Percentiles rank a stretch among this genome's conserved stretches.
Evolutionary conservation across 2,797 vertebrate species (phyloP).

Genomic region (Antennarius maculatus): DNA sequence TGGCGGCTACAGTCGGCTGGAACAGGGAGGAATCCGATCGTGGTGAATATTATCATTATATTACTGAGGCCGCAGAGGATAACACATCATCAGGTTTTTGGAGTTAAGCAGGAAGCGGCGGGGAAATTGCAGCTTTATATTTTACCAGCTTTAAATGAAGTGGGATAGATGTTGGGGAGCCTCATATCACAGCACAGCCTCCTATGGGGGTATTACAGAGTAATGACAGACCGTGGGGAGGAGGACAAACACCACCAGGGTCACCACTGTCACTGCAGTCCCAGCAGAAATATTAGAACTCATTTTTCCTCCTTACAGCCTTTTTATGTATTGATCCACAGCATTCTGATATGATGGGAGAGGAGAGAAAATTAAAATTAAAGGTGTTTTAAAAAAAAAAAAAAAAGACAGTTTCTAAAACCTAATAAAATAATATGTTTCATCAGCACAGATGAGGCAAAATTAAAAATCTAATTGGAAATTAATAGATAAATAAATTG

Average conservation of each 20-base stretch:
- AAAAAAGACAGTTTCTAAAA: too few relatives aligned
- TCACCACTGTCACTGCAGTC: constrained; percentile 39
- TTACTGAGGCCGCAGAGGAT: constrained; percentile 11
- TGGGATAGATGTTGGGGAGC: not conserved
- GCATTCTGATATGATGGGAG: not conserved
- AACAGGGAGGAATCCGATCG: constrained; percentile 9
- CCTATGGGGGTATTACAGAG: constrained; percentile 29
- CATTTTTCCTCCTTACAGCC: too few relatives aligned
- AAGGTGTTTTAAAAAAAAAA: not conserved
- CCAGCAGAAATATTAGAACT: constrained; percentile 1
- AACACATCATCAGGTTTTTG: not conserved
- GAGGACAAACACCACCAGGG: constrained; percentile 36
- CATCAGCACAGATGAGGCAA: too few relatives aligned
- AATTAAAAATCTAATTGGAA: too few relatives aligned
- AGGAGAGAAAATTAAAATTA: not conserved
- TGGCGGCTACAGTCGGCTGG: constrained; percentile 7
- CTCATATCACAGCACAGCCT: constrained; percentile 25
- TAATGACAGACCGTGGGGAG: constrained; percentile 8
- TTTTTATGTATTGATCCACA: not conserved
- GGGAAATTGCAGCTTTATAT: constrained; percentile 19
- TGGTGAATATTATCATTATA: constrained; percentile 27
- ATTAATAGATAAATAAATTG: not conserved
- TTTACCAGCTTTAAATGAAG: constrained; percentile 1
- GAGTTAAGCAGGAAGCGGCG: constrained; percentile 14
- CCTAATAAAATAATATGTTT: too few relatives aligned